Evolutionary conservation across 2,888 invertebrate species (phyloP), one percentile per base, ranked within the genome.

Genomic region (Thyatira batis): DNA sequence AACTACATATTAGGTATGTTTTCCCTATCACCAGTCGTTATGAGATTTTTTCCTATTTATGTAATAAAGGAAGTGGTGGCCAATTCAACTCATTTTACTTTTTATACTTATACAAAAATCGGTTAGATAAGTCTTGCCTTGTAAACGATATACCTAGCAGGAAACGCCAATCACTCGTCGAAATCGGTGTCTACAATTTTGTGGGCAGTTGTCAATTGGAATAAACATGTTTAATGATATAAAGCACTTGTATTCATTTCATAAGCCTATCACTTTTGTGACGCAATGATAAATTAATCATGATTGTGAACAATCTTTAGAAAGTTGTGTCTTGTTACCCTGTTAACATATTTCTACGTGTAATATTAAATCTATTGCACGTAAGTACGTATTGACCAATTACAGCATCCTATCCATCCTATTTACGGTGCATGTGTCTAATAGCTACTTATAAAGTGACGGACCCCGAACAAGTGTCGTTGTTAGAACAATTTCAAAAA

Each of bases 141-240:
- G 45, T 51, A 43, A 44, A 44, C 44, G 51, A 27, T 30, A 79
- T 75, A n/a, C n/a, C n/a, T n/a, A n/a, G n/a, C n/a, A 68, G 71
- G 73, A 73, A 69, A 78, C 73, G 73, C 76, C 79, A 78, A 75
- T 84, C 80, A 82, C 61, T 73, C 67, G 70, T 76, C 74, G 69
- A 65, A 59, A 59, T 61, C 60, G 56, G 59, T 63, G 59, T 64
- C 62, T 63, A 52, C 61, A 58, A 62, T 64, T 61, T 63, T 56
- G 54, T 54, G 54, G 21, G 39, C 55, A 57, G 53, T 56, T 45
- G 45, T 49, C 50, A 54, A 58, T 60, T 52, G 55, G 48, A 59
- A 46, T 8, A 39, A 59, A 57, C 54, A 69, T 67, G n/a, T n/a
- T n/a, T n/a, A 65, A 58, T 64, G 58, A 60, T 57, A 46, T 52